Conservation (phyloP, 2,888 invertebrate genomes). For the Temnothorax ravouxi region DNA sequence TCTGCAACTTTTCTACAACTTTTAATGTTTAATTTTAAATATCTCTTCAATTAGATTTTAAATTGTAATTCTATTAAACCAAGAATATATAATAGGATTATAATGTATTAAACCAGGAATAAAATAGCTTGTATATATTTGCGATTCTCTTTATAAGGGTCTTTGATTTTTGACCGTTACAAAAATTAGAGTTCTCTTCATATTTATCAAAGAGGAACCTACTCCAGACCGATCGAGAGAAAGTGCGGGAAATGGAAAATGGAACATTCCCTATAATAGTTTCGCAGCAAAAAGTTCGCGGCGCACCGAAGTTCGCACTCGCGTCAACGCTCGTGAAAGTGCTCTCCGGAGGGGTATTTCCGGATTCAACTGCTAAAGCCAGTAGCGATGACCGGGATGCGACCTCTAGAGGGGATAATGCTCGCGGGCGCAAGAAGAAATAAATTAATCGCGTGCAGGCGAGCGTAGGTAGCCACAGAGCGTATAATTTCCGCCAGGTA, state of each 20-base stretch:
- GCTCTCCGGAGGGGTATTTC: constrained; percentile 63
- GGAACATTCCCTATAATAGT: constrained; percentile 22
- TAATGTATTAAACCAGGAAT: neutral
- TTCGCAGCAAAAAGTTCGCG: constrained; percentile 34
- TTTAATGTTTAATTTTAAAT: constrained; percentile 1
- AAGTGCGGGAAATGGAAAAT: constrained; percentile 18
- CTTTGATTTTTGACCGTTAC: neutral
- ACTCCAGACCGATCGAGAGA: neutral
- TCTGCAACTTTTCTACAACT: neutral
- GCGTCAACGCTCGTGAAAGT: constrained; percentile 54
- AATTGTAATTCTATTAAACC: neutral
- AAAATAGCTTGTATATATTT: neutral
- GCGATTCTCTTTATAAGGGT: neutral
- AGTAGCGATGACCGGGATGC: constrained; percentile 57
- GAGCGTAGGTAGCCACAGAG: constrained; percentile 39
- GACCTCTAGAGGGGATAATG: constrained; percentile 58
- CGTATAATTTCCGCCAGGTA: constrained; percentile 57
- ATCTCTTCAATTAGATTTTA: neutral
- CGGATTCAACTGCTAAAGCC: constrained; percentile 58
- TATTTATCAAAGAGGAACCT: neutral
- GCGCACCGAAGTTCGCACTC: constrained; percentile 32
- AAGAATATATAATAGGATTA: neutral
- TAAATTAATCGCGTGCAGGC: constrained; percentile 72
- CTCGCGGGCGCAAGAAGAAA: constrained; percentile 62
- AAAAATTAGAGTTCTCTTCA: constrained; percentile 6